These are phyloP conservation scores for Colostygia pectinataria DNA, from an alignment of 2,888 invertebrate species.

Conservation along the genomic window DNA sequence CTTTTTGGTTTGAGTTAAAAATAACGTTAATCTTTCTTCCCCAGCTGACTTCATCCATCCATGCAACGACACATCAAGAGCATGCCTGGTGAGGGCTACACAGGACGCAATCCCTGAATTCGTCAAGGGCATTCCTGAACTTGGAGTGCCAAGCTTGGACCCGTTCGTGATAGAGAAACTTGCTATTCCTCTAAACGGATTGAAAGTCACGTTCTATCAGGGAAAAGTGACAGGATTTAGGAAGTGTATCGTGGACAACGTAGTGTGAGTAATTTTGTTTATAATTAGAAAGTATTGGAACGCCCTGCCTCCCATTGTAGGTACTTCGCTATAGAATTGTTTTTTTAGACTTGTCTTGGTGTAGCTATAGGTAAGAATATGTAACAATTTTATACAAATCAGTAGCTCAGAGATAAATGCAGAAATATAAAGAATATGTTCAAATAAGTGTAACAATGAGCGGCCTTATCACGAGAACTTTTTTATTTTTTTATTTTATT, in stretches of 20 bases:
- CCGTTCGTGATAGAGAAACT: constrained; percentile 70
- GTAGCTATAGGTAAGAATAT: too few species aligned
- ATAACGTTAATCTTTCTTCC: background rate
- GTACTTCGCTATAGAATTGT: too few species aligned
- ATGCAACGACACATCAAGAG: constrained; percentile 60
- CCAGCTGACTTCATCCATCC: constrained; percentile 71
- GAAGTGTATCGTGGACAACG: constrained; percentile 66
- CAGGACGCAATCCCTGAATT: constrained; percentile 68
- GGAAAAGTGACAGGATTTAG: constrained; percentile 70
- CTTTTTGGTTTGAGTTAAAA: background rate
- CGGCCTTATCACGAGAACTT: too few species aligned
- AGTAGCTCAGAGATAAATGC: too few species aligned
- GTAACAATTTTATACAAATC: too few species aligned
- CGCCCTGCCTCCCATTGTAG: too few species aligned
- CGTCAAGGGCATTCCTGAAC: constrained; percentile 64
- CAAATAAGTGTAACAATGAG: too few species aligned
- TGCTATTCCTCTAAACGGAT: constrained; percentile 60
- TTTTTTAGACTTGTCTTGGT: too few species aligned
- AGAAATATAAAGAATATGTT: too few species aligned
- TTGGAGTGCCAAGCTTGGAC: constrained; percentile 58
- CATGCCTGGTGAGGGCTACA: constrained; percentile 62
- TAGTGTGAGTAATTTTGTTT: constrained; percentile 59
- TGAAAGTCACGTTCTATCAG: constrained; percentile 68
- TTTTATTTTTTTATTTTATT: too few species aligned
- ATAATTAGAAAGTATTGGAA: too few species aligned